These are phyloP conservation scores for Ophiodon elongatus DNA, from an alignment of 2,113 vertebrate genomes.

Conservation along the genomic window DNA sequence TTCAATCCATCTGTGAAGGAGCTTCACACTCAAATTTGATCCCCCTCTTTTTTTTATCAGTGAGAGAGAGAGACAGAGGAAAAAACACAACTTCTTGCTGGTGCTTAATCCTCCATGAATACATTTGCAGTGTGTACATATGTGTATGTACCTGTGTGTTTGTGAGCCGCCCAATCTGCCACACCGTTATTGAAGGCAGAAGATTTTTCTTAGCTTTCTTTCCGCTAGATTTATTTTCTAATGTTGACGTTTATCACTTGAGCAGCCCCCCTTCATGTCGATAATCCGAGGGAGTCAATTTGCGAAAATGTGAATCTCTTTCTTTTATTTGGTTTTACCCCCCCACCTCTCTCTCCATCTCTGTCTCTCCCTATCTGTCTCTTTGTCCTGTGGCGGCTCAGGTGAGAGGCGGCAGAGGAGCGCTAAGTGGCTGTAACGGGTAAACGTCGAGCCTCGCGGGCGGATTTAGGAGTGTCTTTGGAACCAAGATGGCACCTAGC, in stretches of 20 bases:
- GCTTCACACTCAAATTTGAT: slow-evolving; percentile 68
- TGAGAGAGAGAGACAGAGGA: background rate
- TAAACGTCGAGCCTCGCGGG: slow-evolving; percentile 25
- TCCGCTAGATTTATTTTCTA: slow-evolving; percentile 88
- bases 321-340: slow-evolving; percentile 47
- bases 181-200: slow-evolving; percentile 72
- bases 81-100: slow-evolving; percentile 61
- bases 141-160: slow-evolving; percentile 22
- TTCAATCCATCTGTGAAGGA: slow-evolving; percentile 65
- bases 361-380: slow-evolving; percentile 23
- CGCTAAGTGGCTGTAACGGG: slow-evolving; percentile 25
- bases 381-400: slow-evolving; percentile 48
- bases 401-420: slow-evolving; percentile 35
- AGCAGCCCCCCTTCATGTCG: slow-evolving; percentile 78
- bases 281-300: slow-evolving; percentile 83
- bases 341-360: background rate
- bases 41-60: slow-evolving; percentile 55
- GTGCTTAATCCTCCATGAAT: slow-evolving; percentile 81
- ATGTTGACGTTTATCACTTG: slow-evolving; percentile 89
- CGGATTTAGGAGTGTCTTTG: slow-evolving; percentile 63
- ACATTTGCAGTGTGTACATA: slow-evolving; percentile 62
- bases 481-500: slow-evolving; percentile 53
- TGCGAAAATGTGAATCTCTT: slow-evolving; percentile 76
- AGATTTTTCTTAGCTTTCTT: slow-evolving; percentile 83
- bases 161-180: slow-evolving; percentile 63